phyloP scores from a whole-genome alignment of 2,113 vertebrate species.

The Indri indri region DNA sequence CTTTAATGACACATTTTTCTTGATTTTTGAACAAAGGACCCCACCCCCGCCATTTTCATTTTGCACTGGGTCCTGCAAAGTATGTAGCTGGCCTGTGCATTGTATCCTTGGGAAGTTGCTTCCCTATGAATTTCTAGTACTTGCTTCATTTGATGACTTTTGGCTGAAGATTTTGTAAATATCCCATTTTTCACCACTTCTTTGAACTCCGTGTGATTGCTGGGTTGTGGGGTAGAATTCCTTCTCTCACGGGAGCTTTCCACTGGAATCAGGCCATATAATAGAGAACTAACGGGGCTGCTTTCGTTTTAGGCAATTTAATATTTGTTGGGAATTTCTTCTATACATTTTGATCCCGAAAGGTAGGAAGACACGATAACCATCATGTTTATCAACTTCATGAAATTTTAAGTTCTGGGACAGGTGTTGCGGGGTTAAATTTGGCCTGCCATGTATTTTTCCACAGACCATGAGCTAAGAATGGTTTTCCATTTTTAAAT shows the following conservation, averaged over 20 bases:
- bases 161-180: background rate
- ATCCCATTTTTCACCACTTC: background rate
- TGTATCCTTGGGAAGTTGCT: background rate
- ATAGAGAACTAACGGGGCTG: background rate
- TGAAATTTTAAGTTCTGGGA: background rate
- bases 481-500: background rate
- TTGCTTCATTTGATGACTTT: background rate
- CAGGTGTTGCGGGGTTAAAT: background rate
- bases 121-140: background rate
- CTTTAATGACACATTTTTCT: background rate
- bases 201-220: background rate
- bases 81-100: background rate
- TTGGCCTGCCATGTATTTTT: background rate
- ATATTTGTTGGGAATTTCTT: background rate
- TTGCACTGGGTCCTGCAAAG: background rate
- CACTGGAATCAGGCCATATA: background rate
- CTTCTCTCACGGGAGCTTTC: background rate
- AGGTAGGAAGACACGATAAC: background rate
- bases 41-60: background rate
- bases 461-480: background rate
- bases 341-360: background rate
- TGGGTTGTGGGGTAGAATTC: background rate
- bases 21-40: background rate
- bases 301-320: background rate
- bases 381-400: too few relatives aligned